Evolutionary conservation across 1,140 invertebrate species (phyloP), one percentile per base, ranked within the genome.

Genomic region (Eueides isabella): DNA sequence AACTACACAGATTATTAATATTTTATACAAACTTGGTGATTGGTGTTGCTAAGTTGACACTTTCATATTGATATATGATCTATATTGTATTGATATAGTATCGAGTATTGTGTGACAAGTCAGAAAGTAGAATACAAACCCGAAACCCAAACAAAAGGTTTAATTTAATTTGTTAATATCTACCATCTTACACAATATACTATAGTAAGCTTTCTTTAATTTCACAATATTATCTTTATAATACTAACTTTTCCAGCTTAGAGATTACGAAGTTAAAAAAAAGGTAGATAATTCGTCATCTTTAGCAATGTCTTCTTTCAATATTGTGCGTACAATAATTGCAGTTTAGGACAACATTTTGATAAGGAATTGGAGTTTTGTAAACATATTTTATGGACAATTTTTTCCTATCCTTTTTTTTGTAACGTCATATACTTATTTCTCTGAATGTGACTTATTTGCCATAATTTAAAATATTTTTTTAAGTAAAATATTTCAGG

Each of bases 131-230:
- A 63, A 63, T 62, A 44, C 61, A 71, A 71, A 71, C 69, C 69
- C 63, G 65, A 71, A 71, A 71, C 69, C 69, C 63, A 71, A 71
- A 71, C 69, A 71, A 71, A 71, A 71, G 69, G 69, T 71, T 33
- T 71, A 71, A 71, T 71, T 65, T 29, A 71, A 61, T 71, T 69
- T 68, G 28, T 29, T 61, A 61, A 61, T 61, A 61, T 67, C 31
- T 30, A 69, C 61, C 19, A 26, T 14, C 23, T 55, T 23, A 26
- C 19, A 55, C 48, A 55, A 26, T 11, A 55, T 26, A 55, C 7
- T 35, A 14, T 33, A 33, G 67, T 69, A 69, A 69, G 67, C 61
- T 55, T 9, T 55, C 2, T 55, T 12, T 55, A 55, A 55, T 26
- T 26, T 55, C 48, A 55, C 26, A 55, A 1, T 55, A 23, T 26